Conservation (phyloP, 2,888 invertebrate species). For the Octodonta nipae region DNA sequence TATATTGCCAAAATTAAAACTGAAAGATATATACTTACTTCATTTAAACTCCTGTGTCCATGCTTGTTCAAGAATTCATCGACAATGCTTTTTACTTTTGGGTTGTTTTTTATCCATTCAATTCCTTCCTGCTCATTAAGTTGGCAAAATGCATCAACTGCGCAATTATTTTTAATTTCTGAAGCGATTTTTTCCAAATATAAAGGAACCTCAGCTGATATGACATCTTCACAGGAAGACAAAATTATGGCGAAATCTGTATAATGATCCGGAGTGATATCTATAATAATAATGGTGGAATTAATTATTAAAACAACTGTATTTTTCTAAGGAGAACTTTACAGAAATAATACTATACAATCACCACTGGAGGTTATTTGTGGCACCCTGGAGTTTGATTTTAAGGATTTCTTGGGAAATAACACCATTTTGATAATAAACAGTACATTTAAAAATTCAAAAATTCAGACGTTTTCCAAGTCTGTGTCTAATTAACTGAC, state of each 20-base stretch:
- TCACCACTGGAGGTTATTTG: too few relatives aligned
- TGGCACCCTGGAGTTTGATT: too few relatives aligned
- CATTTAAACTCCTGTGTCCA: conserved; percentile 56
- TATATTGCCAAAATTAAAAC: too few relatives aligned
- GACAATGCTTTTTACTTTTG: conserved; percentile 37
- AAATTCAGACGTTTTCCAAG: too few relatives aligned
- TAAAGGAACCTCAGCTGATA: conserved; percentile 58
- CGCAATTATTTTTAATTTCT: conserved; percentile 24
- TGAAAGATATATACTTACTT: conserved; percentile 35
- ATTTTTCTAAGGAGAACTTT: too few relatives aligned
- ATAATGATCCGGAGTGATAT: conserved; percentile 47
- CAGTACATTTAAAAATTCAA: too few relatives aligned
- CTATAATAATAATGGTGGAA: too few relatives aligned
- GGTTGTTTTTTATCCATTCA: conserved; percentile 45
- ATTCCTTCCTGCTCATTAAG: conserved; percentile 39
- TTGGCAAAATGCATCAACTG: conserved; percentile 36
- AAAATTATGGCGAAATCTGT: conserved; percentile 56
- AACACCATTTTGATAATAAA: too few relatives aligned
- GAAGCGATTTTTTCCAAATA: conserved; percentile 25
- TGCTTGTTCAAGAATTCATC: conserved; percentile 50
- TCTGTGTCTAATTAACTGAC: too few relatives aligned
- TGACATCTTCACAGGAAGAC: conserved; percentile 52
- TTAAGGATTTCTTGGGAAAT: too few relatives aligned
- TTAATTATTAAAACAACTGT: too few relatives aligned
- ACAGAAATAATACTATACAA: too few relatives aligned